phyloP scores from a whole-genome alignment of 1,140 invertebrate genomes.

The Drosophila pruinosa region DNA sequence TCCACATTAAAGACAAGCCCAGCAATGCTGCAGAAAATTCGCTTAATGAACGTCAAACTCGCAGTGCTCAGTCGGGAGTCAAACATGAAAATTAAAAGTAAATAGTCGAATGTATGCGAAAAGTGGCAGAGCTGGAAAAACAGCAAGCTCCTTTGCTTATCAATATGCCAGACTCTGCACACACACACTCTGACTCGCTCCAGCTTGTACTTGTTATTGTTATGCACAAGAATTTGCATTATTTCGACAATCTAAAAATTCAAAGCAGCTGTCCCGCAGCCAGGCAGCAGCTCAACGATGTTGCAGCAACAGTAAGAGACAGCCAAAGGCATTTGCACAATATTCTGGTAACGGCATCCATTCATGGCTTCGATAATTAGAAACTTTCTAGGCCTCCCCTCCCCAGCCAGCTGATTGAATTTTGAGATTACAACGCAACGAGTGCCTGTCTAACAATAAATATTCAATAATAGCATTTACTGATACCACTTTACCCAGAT shows the following conservation, averaged over 20 bases:
- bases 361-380: constrained; percentile 60
- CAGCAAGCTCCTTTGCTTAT: constrained; percentile 15
- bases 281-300: not conserved
- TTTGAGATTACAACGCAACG: not conserved
- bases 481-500: not conserved
- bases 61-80: not conserved
- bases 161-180: constrained; percentile 35
- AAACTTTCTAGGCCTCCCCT: constrained; percentile 46
- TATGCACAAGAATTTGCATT: constrained; percentile 76
- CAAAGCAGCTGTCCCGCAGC: constrained; percentile 56
- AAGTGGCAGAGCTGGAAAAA: not conserved
- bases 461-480: constrained; percentile 35
- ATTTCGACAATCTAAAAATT: constrained; percentile 70
- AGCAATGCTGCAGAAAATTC: not conserved
- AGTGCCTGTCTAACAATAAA: constrained; percentile 10
- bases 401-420: constrained; percentile 3
- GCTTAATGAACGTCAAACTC: not conserved
- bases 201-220: constrained; percentile 28
- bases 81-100: constrained; percentile 43
- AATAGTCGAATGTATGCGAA: constrained; percentile 24
- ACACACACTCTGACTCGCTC: not conserved
- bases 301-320: constrained; percentile 24
- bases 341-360: constrained; percentile 5
- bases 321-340: constrained; percentile 8
- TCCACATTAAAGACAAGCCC: constrained; percentile 39